Evolutionary conservation across 2,113 vertebrate genomes (phyloP), one percentile per base, ranked within the genome.

Genomic region (Calidris pygmaea): DNA sequence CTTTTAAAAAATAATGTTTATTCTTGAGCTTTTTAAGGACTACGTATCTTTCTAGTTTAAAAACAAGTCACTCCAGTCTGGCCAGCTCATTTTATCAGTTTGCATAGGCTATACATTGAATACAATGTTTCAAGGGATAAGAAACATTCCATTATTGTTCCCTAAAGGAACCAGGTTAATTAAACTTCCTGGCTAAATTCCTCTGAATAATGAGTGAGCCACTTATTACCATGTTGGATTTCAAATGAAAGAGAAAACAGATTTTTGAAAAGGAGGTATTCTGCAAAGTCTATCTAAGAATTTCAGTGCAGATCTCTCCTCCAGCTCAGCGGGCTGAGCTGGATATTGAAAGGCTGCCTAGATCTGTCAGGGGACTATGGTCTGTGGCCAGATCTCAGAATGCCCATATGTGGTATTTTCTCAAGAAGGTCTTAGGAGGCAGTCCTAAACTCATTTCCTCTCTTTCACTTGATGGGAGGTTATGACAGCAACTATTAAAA

Each of bases 121-220:
- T 80, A 29, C 7, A 53, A 4, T 1, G 0, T 89, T 95, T 79
- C 70, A 89, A 93, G 71, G 70, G 35, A 91, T 72, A 73, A 79
- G 63, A 88, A 60, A 18, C 4, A 24, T 87, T 89, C 14, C 30
- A 58, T 52, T 94, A 53, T 60, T 78, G 30, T 68, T 89, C 53
- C 81, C 87, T 85, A 83, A 85, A 96, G 77, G 58, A 92, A 72
- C 45, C 0, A 0, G 62, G 73, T 92, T 96, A 93, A 95, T 94
- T 91, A 93, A 93, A 60, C 53, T 60, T 96, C 48, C 74, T 96
- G 85, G 70, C 74, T 94, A 93, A 85, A 93, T 89, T 95, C 84
- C 60, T 22, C 24, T 72, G 81, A 89, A 82, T 89, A 79, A 85
- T 45, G 77, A 95, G n/a, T 52, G 12, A 87, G 45, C 35, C 29